Percentiles rank a stretch among this genome's conserved stretches.
Evolutionary conservation across 2,113 vertebrate species (phyloP).

Genomic region (Jacana jacana): DNA sequence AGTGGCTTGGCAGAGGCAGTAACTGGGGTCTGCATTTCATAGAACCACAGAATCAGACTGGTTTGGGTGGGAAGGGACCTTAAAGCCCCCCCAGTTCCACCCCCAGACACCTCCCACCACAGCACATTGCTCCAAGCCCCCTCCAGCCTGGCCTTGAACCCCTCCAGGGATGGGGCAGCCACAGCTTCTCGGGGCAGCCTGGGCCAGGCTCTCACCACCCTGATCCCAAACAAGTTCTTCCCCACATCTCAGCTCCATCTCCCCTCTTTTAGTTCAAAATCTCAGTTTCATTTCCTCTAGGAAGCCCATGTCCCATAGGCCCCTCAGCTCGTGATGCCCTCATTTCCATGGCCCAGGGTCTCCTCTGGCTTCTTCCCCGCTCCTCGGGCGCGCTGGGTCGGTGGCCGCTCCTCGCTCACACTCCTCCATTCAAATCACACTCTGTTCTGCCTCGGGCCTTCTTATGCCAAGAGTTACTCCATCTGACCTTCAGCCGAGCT

Average conservation of each 20-base stretch:
- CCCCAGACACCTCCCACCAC: background rate
- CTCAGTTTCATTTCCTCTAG: rapidly evolving
- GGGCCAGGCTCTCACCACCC: background rate
- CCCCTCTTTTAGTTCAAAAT: background rate
- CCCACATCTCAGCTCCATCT: background rate
- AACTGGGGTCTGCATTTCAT: rapidly evolving
- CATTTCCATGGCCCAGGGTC: rapidly evolving
- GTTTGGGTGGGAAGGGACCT: background rate
- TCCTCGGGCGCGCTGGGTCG: rapidly evolving
- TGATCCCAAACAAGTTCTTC: background rate
- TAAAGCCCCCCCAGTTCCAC: background rate
- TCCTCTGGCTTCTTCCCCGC: background rate
- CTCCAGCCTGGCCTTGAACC: background rate
- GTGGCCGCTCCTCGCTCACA: background rate
- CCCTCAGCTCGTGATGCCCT: rapidly evolving
- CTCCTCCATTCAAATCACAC: background rate
- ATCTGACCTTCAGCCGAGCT: background rate
- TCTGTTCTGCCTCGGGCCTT: rapidly evolving
- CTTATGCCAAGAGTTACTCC: background rate
- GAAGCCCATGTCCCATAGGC: rapidly evolving
- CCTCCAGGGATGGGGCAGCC: background rate
- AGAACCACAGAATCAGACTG: background rate
- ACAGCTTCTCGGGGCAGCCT: background rate
- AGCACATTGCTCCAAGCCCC: background rate
- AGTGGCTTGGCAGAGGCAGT: background rate